These are phyloP conservation scores for Verasper variegatus DNA, from an alignment of 2,113 vertebrate species.

Conservation along the genomic window DNA sequence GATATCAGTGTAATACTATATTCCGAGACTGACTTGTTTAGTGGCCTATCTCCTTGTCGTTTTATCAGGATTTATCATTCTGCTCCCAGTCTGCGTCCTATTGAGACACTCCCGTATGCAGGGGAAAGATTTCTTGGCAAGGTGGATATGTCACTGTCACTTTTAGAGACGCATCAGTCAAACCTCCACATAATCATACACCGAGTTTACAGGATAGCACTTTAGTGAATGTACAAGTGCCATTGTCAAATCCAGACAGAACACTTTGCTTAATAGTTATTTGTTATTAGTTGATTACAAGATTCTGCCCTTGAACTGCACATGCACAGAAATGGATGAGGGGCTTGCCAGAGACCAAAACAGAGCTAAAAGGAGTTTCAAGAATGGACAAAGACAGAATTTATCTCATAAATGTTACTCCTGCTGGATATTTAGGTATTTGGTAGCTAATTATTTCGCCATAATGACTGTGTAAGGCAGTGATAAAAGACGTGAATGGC, in stretches of 20 bases:
- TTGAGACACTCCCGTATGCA: neutral
- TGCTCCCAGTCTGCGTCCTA: neutral
- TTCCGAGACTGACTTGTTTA: neutral
- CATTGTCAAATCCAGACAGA: neutral
- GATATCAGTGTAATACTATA: neutral
- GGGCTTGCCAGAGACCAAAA: too few species aligned
- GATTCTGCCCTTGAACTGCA: neutral
- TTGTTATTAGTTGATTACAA: neutral
- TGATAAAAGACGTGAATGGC: too few species aligned
- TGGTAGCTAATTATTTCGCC: too few species aligned
- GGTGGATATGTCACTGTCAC: neutral
- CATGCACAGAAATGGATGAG: too few species aligned
- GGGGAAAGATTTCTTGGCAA: neutral
- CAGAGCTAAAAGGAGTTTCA: too few species aligned
- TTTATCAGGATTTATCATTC: conserved; percentile 6
- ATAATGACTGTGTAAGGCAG: too few species aligned
- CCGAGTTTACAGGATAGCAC: neutral
- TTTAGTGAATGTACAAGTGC: neutral
- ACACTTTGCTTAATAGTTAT: neutral
- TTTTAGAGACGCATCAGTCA: conserved; percentile 5
- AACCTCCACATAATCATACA: neutral
- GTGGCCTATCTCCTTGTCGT: neutral
- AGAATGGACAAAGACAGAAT: too few species aligned
- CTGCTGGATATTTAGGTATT: too few species aligned
- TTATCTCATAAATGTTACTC: too few species aligned